Conservation (phyloP, 2,888 invertebrate genomes). For the Lithophane ornitopus region DNA sequence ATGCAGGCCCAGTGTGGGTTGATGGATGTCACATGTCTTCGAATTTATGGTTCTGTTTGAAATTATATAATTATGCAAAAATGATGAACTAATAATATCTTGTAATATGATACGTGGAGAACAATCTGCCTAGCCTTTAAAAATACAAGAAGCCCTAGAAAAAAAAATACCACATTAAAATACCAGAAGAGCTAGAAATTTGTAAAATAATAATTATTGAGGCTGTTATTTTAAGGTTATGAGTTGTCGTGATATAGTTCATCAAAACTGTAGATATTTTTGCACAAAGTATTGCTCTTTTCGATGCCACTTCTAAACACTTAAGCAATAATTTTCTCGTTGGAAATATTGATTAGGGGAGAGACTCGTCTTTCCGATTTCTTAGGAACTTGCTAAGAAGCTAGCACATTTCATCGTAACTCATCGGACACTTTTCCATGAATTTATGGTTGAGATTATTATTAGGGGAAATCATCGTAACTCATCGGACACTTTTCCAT, state of each 20-base stretch:
- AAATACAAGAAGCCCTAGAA: background rate
- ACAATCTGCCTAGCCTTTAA: background rate
- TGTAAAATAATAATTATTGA: background rate
- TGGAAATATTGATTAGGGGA: background rate
- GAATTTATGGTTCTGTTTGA: background rate
- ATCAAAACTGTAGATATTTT: background rate
- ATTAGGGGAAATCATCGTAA: background rate
- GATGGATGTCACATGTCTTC: too few relatives aligned
- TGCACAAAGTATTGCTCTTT: background rate
- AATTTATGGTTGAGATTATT: background rate
- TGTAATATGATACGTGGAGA: background rate
- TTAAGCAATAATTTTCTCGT: too few relatives aligned
- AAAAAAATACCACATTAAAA: background rate
- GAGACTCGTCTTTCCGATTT: background rate
- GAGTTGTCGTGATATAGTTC: background rate
- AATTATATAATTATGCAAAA: conserved; percentile 13
- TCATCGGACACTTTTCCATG: background rate
- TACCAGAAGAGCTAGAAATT: background rate
- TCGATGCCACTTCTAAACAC: background rate
- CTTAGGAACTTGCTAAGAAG: background rate
- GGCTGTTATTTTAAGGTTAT: background rate
- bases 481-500: background rate
- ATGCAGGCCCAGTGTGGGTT: too few relatives aligned
- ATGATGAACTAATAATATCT: background rate
- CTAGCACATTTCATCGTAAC: background rate